A percentile compares a stretch with the other conserved stretches of the same genome.
These are phyloP conservation scores for Toxotes lorentzi DNA, from an alignment of 2,797 vertebrate species.

Conservation along the genomic window DNA sequence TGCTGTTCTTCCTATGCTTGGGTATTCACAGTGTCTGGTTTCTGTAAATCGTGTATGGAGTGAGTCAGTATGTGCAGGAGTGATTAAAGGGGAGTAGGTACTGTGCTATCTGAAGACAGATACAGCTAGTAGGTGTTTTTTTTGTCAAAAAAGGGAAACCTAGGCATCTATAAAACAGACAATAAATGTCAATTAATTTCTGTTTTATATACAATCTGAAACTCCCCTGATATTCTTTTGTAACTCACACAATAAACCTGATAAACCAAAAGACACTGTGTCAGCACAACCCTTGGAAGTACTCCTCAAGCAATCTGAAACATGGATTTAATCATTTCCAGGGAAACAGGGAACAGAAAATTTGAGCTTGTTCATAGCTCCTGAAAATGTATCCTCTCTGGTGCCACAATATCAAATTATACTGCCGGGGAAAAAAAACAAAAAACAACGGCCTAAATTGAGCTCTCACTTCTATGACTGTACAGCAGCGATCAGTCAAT, in stretches of 20 bases:
- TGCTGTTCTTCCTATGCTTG: neutral
- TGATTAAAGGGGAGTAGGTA: neutral
- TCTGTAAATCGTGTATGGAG: neutral
- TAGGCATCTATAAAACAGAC: neutral
- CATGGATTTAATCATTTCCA: neutral
- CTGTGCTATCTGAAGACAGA: neutral
- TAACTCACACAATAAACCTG: neutral
- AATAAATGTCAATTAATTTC: neutral
- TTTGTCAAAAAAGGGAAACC: too few relatives aligned
- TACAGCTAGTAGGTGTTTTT: neutral
- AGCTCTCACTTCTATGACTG: neutral
- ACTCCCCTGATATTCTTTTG: neutral
- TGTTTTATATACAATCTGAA: neutral
- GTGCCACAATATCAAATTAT: neutral
- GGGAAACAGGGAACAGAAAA: neutral
- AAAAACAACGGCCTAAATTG: neutral
- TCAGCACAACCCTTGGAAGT: neutral
- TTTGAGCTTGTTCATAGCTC: slow-evolving; percentile 2
- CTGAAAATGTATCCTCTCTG: neutral
- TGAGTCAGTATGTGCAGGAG: neutral
- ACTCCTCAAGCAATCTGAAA: neutral
- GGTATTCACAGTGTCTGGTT: neutral
- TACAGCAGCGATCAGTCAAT: neutral
- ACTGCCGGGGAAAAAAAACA: neutral
- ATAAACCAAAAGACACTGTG: neutral